phyloP scores from a whole-genome alignment of 2,888 invertebrate genomes.

The Ormyrus thymus region DNA sequence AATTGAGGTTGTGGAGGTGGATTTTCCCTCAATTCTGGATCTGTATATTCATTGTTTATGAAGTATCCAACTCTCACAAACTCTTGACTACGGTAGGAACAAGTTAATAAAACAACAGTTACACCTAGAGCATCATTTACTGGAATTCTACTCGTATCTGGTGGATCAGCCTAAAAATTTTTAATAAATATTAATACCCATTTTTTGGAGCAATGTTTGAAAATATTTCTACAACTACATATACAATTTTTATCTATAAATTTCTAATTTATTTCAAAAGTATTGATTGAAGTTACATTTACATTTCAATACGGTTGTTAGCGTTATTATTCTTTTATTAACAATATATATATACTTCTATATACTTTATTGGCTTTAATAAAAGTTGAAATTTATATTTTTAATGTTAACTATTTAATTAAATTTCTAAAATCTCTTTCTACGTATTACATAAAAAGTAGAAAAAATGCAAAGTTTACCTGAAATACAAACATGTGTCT shows the following conservation, averaged over 20 bases:
- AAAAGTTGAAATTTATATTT: no score
- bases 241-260: no score
- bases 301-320: no score
- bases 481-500: slow-evolving; percentile 96
- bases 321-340: no score
- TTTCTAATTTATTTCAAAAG: no score
- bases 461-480: slow-evolving; percentile 74
- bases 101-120: slow-evolving; percentile 96
- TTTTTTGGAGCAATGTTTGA: neutral
- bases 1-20: slow-evolving; percentile 95
- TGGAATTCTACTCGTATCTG: slow-evolving; percentile 94
- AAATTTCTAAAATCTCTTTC: no score
- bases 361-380: no score
- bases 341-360: no score
- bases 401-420: no score
- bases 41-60: slow-evolving; percentile 97
- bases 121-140: slow-evolving; percentile 98
- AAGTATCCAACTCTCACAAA: slow-evolving; percentile 99
- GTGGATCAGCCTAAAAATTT: slow-evolving; percentile 89
- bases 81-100: slow-evolving; percentile 92
- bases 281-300: no score
- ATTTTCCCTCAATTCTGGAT: slow-evolving; percentile 94
- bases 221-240: no score
- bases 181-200: slow-evolving; percentile 59
- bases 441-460: no score